Evolutionary conservation across 2,113 vertebrate species (phyloP), one percentile per base, ranked within the genome.

Genomic region (Callithrix jacchus): DNA sequence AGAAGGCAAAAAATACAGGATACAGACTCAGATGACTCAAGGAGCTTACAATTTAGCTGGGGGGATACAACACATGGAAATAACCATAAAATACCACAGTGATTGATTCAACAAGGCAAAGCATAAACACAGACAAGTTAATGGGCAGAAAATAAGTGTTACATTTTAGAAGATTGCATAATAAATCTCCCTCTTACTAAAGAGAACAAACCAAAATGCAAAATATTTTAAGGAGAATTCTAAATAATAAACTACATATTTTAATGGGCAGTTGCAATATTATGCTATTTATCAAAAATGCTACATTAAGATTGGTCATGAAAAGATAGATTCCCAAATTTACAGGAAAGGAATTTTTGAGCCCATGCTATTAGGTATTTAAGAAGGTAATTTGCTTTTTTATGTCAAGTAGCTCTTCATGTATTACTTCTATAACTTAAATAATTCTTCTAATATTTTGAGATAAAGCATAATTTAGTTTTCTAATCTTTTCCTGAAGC

Each of bases 371-470:
- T 92, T 93, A 96, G 90, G 13, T 79, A 94, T 71, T 96, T 76
- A 89, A 95, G 84, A 91, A 94, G 84, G 40, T 85, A 61, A 42
- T 87, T 97, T 96, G 40, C 16, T 84, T 97, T 93, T 90, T 68
- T 47, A 81, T 30, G 66, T 89, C 79, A 92, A 90, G 6, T 95
- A 95, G 92, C 56, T 93, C 30, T 82, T 93, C 47, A 42, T 85
- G 45, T 52, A 56, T 94, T 95, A 92, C 58, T 94, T 97, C 91
- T 91, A 64, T 79, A 97, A 94, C 47, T 88, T 88, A 94, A 93
- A 52, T 91, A 90, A 74, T 80, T 95, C 93, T 92, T 94, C 92
- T 94, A 96, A 91, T 95, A 95, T 94, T 96, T 94, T 94, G 13
- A 11, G 94, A 64, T 61, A 93, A 96, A 90, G 54, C 42, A 32